Evolutionary conservation across 2,797 vertebrate genomes (phyloP), one percentile per base, ranked within the genome.

Genomic region (Sebastes trivittatus): DNA sequence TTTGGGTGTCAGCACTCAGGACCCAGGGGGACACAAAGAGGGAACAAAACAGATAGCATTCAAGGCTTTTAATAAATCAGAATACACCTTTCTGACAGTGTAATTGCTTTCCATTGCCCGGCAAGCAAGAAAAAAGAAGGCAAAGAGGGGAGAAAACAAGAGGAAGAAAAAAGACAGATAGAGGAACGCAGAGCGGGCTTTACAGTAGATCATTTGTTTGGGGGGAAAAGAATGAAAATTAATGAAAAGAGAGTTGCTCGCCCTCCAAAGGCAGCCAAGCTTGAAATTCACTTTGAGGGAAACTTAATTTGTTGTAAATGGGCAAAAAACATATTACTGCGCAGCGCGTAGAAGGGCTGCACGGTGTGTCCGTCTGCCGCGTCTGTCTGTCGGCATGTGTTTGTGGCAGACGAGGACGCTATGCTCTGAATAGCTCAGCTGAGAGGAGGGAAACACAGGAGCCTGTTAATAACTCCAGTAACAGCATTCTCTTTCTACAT

Each of bases 271-370:
- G 95, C 97, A 96, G 96, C 95, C 97, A 96, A 95, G 97, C 97
- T 96, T 98, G 97, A 98, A 98, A 98, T 99, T 97, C 97, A 98
- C 96, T 98, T 98, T 98, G 96, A 97, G 95, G 90, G 94, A 97
- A 97, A 97, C 97, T 96, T 98, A 98, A 98, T 99, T 98, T 98
- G 97, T 97, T 97, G 97, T 98, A 98, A 96, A 98, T 97, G 97
- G 96, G 96, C 95, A 96, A 97, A 97, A 97, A 97, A 97, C 97
- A 97, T 97, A 97, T 97, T 98, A 97, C 96, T 96, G 95, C 93
- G 89, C 96, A 94, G 95, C 73, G 84, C 84, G n/a, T 78, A 54
- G 78, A 85, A 86, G 82, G 88, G 83, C 88, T 84, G 92, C 80
- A 63, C 81, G 49, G 92, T 87, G 90, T 87, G 93, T 95, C 93